Conservation (phyloP, 2,113 vertebrate genomes). For the Ailuropoda melanoleuca region DNA sequence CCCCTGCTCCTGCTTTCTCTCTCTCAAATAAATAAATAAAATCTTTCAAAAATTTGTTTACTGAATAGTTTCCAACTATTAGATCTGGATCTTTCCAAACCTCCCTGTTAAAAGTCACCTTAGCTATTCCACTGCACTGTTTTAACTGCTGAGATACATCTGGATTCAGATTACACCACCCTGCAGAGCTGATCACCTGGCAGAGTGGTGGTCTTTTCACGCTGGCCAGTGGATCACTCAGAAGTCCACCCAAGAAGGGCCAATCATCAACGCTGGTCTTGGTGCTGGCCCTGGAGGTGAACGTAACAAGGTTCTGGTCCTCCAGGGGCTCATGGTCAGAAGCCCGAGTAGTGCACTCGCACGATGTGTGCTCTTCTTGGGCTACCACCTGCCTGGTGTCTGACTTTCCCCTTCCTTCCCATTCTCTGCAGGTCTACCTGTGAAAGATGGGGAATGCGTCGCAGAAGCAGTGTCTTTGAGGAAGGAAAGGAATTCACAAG, state of each 20-base stretch:
- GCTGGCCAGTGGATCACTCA: neutral
- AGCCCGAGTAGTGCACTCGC: neutral
- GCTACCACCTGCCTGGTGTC: neutral
- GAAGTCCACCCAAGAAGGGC: neutral
- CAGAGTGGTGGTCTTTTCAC: neutral
- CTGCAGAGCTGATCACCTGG: neutral
- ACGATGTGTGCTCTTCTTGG: neutral
- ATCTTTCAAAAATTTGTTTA: neutral
- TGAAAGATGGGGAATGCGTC: neutral
- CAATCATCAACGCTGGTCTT: neutral
- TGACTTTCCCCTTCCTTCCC: neutral
- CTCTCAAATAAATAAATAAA: neutral
- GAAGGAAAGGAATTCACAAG: neutral
- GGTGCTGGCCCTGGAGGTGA: neutral
- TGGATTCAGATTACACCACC: neutral
- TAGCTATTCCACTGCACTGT: neutral
- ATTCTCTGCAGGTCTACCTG: neutral
- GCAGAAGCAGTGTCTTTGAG: neutral
- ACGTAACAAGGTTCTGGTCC: no score
- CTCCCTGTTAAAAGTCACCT: neutral
- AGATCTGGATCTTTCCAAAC: neutral
- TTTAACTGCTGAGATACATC: neutral
- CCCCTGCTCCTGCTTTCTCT: no score
- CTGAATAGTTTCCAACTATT: neutral
- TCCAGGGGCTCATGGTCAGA: neutral